Evolutionary conservation across 1,140 invertebrate genomes (phyloP).

Genomic region (Meloidogyne exigua): DNA sequence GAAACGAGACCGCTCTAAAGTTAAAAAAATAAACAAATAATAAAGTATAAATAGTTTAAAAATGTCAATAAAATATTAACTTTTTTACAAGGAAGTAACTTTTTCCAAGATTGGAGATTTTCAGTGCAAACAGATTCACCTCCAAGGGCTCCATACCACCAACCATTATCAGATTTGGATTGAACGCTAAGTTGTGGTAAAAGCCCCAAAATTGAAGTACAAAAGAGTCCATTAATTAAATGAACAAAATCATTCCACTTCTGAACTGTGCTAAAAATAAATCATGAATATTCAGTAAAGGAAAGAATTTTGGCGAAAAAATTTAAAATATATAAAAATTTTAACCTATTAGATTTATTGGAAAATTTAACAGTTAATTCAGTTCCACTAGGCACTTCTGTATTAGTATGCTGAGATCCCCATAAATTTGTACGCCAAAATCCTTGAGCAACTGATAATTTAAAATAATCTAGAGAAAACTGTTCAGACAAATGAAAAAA

Average conservation of each 20-base stretch:
- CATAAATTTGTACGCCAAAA: slow-evolving; percentile 16
- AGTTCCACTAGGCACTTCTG: slow-evolving; percentile 10
- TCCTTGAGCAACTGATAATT: slow-evolving; percentile 8
- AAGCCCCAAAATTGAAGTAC: slow-evolving; percentile 26
- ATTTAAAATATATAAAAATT: neutral
- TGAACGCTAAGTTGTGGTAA: slow-evolving; percentile 6
- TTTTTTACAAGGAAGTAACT: slow-evolving; percentile 32
- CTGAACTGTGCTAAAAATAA: neutral
- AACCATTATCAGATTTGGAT: slow-evolving; percentile 15
- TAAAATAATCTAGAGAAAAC: slow-evolving; percentile 7
- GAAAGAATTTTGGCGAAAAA: too few species aligned
- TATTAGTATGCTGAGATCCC: neutral
- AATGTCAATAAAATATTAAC: too few species aligned
- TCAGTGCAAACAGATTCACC: slow-evolving; percentile 30
- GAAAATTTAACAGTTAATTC: slow-evolving; percentile 19
- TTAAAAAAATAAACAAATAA: too few species aligned
- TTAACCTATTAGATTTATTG: neutral
- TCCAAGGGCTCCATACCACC: slow-evolving; percentile 28
- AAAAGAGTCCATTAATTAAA: slow-evolving; percentile 33
- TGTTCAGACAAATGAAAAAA: slow-evolving; percentile 6
- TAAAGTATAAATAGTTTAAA: too few species aligned
- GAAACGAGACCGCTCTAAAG: slow-evolving; percentile 26
- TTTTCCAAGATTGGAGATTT: slow-evolving; percentile 34
- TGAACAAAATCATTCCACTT: slow-evolving; percentile 23
- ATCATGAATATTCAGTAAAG: neutral